Base-by-base conservation (phyloP, 1,140 invertebrate species). In the Arion vulgaris region DNA sequence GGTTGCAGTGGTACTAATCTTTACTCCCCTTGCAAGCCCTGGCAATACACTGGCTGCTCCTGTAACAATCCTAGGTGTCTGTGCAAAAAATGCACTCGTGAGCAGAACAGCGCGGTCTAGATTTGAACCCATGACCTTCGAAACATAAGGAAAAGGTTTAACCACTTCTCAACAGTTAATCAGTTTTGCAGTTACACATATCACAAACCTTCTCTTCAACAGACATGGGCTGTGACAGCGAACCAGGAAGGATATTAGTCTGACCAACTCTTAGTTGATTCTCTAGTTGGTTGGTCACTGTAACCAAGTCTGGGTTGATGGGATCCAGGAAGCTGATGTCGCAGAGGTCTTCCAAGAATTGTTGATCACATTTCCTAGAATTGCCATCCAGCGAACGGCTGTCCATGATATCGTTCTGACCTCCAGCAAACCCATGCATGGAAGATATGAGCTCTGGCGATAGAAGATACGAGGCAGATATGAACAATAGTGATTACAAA, bases 251-350 rank as follows among this genome's bases (percentile, higher is more conserved):
- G 28, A 81, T 36, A 23, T 72, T 74, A 7, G 36, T 74, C 38
- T 72, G 71, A 28, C 80, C 80, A 39, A 81, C 53, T 19, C 80
- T 62, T 26, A 81, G 28, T 9, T 36, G 41, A 32, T 71, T 80
- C 32, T 81, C 80, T 11, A 81, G 34, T 32, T 81, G 80, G 49
- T 36, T 81, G 32, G 69, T 41, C 80, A 81, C 19, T 11, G 80
- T 34, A 4, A 81, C 49, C 41, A 81, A 39, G 32, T 81, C 39
- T 39, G 80, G 80, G 49, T 81, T 81, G 32, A 81, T 51, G 13
- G 80, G 80, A 34, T 81, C 80, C 71, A 81, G 51, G 80, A 81
- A 81, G 71, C 80, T 81, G 71, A 81, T 81, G 45, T 81, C 80
- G 32, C 49, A 57, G 1, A 74, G 69, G 34, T 81, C 80, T 26